These are phyloP conservation scores for Pteropus alecto DNA, from an alignment of 2,113 vertebrate species.

Conservation along the genomic window DNA sequence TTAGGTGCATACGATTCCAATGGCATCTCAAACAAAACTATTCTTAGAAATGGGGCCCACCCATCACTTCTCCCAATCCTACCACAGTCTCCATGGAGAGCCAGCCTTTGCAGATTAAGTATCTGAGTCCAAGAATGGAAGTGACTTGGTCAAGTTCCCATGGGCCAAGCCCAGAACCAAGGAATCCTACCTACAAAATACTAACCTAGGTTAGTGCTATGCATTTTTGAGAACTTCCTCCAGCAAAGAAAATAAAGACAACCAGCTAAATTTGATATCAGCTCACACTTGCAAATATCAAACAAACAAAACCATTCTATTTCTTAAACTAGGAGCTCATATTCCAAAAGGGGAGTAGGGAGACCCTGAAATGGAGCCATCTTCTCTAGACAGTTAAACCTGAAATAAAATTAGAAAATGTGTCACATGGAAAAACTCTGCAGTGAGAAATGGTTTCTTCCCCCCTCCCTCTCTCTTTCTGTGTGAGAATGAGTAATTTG, in stretches of 20 bases:
- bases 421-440: slow-evolving; percentile 75
- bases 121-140: neutral
- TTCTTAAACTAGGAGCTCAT: neutral
- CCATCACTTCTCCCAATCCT: neutral
- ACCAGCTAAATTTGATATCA: neutral
- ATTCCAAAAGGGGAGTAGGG: slow-evolving; percentile 1
- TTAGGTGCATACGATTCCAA: neutral
- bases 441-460: slow-evolving; percentile 27
- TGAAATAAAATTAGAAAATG: slow-evolving; percentile 74
- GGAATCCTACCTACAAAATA: neutral
- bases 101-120: neutral
- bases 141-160: neutral
- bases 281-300: neutral
- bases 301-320: neutral
- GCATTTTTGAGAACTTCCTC: neutral
- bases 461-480: slow-evolving; percentile 15
- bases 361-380: slow-evolving; percentile 28
- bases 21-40: neutral
- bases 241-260: neutral
- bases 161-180: neutral
- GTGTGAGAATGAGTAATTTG: slow-evolving; percentile 68
- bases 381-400: slow-evolving; percentile 32
- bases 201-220: neutral
- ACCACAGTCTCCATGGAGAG: neutral
- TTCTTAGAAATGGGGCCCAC: neutral